Base-by-base conservation (phyloP, 2,113 vertebrate genomes). In the Tautogolabrus adspersus region DNA sequence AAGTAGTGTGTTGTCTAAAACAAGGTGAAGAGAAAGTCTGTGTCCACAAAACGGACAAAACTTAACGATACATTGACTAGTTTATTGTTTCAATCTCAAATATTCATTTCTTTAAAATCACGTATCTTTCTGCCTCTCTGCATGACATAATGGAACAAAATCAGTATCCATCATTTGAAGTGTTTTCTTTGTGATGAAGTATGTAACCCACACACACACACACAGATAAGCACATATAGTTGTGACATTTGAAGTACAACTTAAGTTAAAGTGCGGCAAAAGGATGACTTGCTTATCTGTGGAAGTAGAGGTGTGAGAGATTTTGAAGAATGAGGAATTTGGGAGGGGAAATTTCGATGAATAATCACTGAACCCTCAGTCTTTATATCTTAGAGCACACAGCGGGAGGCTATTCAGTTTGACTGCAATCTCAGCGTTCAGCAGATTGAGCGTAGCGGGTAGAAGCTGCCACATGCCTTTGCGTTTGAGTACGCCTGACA, bases 381-480 rank as follows among this genome's bases (percentile, higher is more conserved):
- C 66, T 78, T 62, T 65, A 54, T 85, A 57, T 82, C 22, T 63
- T 71, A 51, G 70, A 89, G 81, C 68, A 77, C 83, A 82, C 82
- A 66, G 85, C 83, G 40, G 81, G 90, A 82, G 86, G 60, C 85
- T 79, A 81, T 87, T 87, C 82, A 66, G 74, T 86, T 66, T 79
- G 58, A 84, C 86, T 75, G 64, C 71, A 72, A 56, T 84, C 69
- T 85, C 10, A 3, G 70, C 60, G 74, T 74, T 26, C 40, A 74
- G 70, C 81, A 91, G 83, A 89, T 89, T 89, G 81, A 82, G 84
- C 70, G 46, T 82, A 86, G 88, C 87, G 84, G 90, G 86, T 89
- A 87, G 87, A 88, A 85, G 83, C 86, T 78, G 87, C 77, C 75
- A 84, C 62, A 66, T 81, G 81, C 83, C 75, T 81, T 90, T 79